Evolutionary conservation across 1,140 invertebrate genomes (phyloP).

Genomic region (Dinothrombium tinctorium): DNA sequence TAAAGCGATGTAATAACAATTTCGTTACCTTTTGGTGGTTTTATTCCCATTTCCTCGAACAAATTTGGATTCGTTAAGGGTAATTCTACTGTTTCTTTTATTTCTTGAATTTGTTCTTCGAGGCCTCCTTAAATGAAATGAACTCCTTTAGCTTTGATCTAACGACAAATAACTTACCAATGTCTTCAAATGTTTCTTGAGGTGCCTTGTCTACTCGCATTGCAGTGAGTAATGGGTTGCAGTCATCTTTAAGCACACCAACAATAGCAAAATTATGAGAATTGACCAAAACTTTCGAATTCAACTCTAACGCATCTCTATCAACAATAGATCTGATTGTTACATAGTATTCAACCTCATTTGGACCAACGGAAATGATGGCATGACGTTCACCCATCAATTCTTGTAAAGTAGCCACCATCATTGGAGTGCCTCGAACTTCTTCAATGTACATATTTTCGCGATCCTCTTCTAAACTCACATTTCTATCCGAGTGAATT

Average conservation of each 20-base stretch:
- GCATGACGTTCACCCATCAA: slow-evolving; percentile 61
- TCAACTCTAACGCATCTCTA: not conserved
- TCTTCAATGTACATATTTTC: not conserved
- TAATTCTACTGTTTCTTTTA: slow-evolving; percentile 38
- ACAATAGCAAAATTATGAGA: not conserved
- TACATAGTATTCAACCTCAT: slow-evolving; percentile 43
- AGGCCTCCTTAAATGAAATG: slow-evolving; percentile 20
- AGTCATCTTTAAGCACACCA: not conserved
- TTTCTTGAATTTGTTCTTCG: not conserved
- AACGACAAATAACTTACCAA: slow-evolving; percentile 2
- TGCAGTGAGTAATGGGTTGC: not conserved
- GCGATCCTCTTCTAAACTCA: not conserved
- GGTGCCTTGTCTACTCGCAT: slow-evolving; percentile 3
- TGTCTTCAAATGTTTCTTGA: slow-evolving; percentile 3
- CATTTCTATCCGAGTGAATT: not conserved
- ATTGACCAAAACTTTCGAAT: not conserved
- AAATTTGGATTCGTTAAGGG: slow-evolving; percentile 99
- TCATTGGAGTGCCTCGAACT: not conserved
- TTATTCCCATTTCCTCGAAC: slow-evolving; percentile 99
- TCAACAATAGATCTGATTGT: slow-evolving; percentile 5
- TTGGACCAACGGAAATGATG: slow-evolving; percentile 50
- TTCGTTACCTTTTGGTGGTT: slow-evolving; percentile 89
- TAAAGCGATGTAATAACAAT: too few species aligned
- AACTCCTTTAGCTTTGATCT: slow-evolving; percentile 99
- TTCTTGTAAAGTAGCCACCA: slow-evolving; percentile 62